Evolutionary conservation across 1,140 invertebrate species (phyloP).

Genomic region (Zaprionus lachaisei): DNA sequence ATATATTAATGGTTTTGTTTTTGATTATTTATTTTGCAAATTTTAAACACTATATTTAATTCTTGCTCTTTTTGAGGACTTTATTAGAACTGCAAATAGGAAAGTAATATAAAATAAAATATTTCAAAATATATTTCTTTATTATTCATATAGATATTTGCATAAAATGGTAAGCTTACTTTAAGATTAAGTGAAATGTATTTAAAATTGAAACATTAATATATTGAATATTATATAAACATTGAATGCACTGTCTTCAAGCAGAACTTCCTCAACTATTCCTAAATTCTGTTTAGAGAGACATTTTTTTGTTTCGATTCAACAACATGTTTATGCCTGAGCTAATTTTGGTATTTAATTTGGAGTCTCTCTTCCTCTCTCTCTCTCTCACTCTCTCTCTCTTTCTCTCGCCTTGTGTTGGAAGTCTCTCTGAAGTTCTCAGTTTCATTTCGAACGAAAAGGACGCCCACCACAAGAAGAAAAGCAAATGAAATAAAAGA

Average conservation of each 20-base stretch:
- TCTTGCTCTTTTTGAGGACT: no score
- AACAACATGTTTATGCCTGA: background rate
- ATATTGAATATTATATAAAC: no score
- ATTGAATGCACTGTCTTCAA: no score
- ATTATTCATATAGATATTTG: no score
- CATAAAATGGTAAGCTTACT: no score
- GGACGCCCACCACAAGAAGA: background rate
- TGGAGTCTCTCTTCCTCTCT: background rate
- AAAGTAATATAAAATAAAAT: no score
- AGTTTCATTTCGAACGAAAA: background rate
- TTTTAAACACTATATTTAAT: no score
- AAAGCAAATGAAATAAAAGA: slow-evolving; percentile 1
- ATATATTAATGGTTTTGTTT: background rate
- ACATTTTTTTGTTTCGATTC: background rate
- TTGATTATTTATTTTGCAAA: background rate
- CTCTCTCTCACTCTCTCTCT: no score
- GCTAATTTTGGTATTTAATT: background rate
- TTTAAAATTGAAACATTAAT: no score
- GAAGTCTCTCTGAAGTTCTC: background rate
- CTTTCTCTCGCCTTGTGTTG: background rate
- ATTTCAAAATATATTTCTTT: no score
- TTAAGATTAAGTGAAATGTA: no score
- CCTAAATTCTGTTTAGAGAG: background rate
- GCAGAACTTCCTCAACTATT: background rate
- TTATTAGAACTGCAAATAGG: no score